Evolutionary conservation across 35 echinoderm and acorn worm species (phyloP).

Genomic region (Stichopus chloronotus): DNA sequence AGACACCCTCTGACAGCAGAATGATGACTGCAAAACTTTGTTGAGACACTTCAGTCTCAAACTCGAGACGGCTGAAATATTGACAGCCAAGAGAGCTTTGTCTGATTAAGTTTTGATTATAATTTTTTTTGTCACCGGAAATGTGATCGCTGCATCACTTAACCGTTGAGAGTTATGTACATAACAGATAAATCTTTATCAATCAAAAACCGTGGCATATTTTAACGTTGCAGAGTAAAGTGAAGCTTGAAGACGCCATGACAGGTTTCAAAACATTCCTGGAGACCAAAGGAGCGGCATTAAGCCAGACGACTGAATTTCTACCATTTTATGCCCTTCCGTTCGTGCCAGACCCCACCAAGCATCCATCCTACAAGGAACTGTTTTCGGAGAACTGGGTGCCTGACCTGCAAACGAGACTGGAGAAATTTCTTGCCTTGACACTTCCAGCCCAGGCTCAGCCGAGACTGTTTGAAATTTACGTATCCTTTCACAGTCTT

Average conservation of each 20-base stretch:
- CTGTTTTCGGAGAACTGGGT: constrained; percentile 94
- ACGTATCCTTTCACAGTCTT: constrained; percentile 84
- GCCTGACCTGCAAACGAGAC: constrained; percentile 78
- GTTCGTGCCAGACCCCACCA: constrained; percentile 94
- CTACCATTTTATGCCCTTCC: constrained; percentile 98
- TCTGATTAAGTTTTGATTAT: too few species aligned
- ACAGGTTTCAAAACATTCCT: constrained; percentile 79
- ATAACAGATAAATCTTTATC: too few species aligned
- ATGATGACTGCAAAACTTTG: too few species aligned
- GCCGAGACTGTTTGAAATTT: constrained; percentile 89
- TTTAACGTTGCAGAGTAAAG: constrained; percentile 62
- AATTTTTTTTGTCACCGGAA: too few species aligned
- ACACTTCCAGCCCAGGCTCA: constrained; percentile 84
- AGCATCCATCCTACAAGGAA: constrained; percentile 95
- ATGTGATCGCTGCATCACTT: too few species aligned
- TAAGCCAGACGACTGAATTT: constrained; percentile 98
- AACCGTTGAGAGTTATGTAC: too few species aligned
- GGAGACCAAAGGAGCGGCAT: constrained; percentile 84
- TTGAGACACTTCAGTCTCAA: too few species aligned
- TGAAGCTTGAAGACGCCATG: constrained; percentile 88
- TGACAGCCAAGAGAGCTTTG: too few species aligned
- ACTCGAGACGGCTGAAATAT: too few species aligned
- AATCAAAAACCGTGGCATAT: too few species aligned
- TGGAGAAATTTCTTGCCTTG: constrained; percentile 94
- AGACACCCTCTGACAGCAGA: too few species aligned